phyloP scores from a whole-genome alignment of 2,113 vertebrate species.

The Paramisgurnus dabryanus region DNA sequence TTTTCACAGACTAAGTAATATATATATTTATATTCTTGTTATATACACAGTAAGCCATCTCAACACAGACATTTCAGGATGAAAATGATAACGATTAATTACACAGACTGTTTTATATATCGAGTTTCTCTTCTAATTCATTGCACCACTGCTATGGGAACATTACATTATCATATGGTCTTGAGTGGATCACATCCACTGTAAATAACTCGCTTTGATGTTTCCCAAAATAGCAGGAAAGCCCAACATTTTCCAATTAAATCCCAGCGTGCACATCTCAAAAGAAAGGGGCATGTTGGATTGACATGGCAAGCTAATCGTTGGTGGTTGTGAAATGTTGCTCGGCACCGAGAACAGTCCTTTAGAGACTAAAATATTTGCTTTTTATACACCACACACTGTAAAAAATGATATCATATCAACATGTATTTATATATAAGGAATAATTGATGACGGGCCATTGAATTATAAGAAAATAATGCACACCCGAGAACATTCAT shows the following conservation, averaged over 20 bases:
- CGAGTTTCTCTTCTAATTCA: constrained; percentile 22
- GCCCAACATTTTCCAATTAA: neutral
- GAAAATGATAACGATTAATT: constrained; percentile 7
- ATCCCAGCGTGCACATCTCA: neutral
- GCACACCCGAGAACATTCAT: too few species aligned
- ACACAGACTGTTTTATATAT: constrained; percentile 11
- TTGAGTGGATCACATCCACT: constrained; percentile 18
- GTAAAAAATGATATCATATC: too few species aligned
- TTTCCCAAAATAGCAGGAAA: constrained; percentile 51
- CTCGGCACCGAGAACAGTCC: neutral
- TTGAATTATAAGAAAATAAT: too few species aligned
- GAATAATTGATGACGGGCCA: too few species aligned
- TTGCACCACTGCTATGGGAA: constrained; percentile 49
- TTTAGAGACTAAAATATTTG: too few species aligned
- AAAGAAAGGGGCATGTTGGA: constrained; percentile 13
- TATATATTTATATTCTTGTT: neutral
- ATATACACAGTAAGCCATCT: neutral
- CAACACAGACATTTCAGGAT: neutral
- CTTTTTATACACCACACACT: too few species aligned
- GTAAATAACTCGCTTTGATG: constrained; percentile 53
- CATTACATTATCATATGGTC: constrained; percentile 33
- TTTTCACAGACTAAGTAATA: too few species aligned
- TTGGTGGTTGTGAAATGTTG: constrained; percentile 11
- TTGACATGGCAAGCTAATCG: constrained; percentile 9
- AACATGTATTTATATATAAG: too few species aligned